phyloP scores from a whole-genome alignment of 2,113 vertebrate species.

The Orthonyx spaldingii region DNA sequence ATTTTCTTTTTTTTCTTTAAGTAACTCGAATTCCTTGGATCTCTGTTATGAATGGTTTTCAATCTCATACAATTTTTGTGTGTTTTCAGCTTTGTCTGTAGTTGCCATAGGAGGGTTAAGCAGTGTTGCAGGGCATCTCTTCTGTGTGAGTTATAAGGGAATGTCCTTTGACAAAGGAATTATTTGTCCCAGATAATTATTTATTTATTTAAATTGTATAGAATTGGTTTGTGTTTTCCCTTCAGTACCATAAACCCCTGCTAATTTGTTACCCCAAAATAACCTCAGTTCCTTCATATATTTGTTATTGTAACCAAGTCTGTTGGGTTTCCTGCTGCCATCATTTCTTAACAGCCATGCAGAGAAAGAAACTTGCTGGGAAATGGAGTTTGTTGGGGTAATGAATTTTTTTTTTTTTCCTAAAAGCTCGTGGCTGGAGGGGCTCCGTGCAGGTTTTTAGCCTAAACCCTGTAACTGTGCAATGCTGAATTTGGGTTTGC shows the following conservation, averaged over 20 bases:
- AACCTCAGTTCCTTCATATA: not conserved
- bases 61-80: accelerated
- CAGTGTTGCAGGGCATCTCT: not conserved
- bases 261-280: not conserved
- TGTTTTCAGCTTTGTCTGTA: not conserved
- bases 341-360: not conserved
- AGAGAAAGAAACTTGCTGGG: not conserved
- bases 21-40: not conserved
- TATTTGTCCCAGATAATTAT: not conserved
- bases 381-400: not conserved
- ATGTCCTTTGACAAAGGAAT: not conserved
- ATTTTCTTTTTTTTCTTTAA: not conserved
- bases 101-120: not conserved
- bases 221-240: not conserved
- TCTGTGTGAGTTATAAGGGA: not conserved
- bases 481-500: not conserved
- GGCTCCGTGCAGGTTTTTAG: not conserved
- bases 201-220: not conserved
- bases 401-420: not conserved
- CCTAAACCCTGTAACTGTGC: not conserved
- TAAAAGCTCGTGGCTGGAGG: not conserved
- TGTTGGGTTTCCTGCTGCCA: not conserved
- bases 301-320: not conserved
- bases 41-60: not conserved
- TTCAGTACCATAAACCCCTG: not conserved